Conservation (phyloP, 1,140 invertebrate species). For the Homarus americanus region DNA sequence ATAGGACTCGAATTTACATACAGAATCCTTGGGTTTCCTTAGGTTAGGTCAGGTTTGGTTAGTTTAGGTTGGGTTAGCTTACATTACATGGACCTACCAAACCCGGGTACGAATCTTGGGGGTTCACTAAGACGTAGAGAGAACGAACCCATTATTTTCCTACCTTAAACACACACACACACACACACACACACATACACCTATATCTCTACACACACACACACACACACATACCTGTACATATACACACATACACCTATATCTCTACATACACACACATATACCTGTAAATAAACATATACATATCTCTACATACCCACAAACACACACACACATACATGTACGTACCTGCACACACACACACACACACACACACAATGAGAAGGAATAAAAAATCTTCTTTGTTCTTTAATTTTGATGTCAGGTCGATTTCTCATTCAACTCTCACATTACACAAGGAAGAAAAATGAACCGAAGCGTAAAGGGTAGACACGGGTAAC, state of each 20-base stretch:
- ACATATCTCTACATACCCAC: conserved; percentile 33
- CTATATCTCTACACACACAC: conserved; percentile 15
- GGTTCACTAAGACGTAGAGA: too few species aligned
- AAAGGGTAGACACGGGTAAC: too few species aligned
- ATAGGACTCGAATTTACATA: too few species aligned
- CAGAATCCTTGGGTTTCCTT: too few species aligned
- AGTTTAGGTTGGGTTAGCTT: too few species aligned
- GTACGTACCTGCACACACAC: conserved; percentile 24
- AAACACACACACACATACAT: conserved; percentile 14
- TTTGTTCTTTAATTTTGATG: too few species aligned
- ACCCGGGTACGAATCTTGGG: too few species aligned
- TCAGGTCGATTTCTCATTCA: background rate
- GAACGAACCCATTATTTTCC: too few species aligned
- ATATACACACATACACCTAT: conserved; percentile 31
- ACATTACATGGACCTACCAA: too few species aligned
- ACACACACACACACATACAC: background rate
- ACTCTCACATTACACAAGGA: background rate
- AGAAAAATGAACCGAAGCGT: background rate
- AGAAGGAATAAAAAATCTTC: too few species aligned
- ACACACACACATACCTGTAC: conserved; percentile 32
- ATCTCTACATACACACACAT: conserved; percentile 29
- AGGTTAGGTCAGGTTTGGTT: too few species aligned
- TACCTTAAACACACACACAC: background rate
- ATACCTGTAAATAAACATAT: conserved; percentile 32
- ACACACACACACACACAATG: conserved; percentile 12